Base-by-base conservation (phyloP, 2,113 vertebrate species). In the Chloropsis cyanopogon region DNA sequence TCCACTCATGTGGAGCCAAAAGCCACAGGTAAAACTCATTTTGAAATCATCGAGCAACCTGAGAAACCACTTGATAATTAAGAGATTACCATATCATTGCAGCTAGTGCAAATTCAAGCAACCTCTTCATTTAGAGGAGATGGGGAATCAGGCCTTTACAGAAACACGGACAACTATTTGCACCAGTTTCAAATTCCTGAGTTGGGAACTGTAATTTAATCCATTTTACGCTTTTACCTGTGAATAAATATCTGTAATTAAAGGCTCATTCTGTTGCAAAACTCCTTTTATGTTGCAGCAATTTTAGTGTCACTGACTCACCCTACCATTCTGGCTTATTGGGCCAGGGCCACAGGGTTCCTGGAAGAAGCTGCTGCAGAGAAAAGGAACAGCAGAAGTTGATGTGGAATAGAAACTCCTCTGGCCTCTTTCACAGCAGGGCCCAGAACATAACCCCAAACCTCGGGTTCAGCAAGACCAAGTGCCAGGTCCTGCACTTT, bases 261-360 rank as follows among this genome's bases (percentile, higher is more conserved):
- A 84, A 88, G 22, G 8, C 26, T 75, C 1, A 2, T 87, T 78
- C 26, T 50, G 46, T 46, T 73, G 81, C 60, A 66, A 70, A 86
- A 57, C 13, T 66, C 42, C 42, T 53, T 50, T 54, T 52, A 17
- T 0, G 0, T 28, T 42, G 22, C 82, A 82, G 44, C 1, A 9
- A 28, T 78, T 78, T 78, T 52, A n/a, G 71, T 39, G 49, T 61
- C 14, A 8, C 8, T 0, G 7, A 70, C 50, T 8, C 23, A 41
- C 14, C 26, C 31, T 53, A 25, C 28, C 15, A 41, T 11, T 41
- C 20, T 0, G 4, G 11, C 6, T 49, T 13, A 39, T 0, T 2
- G 18, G 39, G 19, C 53, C 5, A 2, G 37, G 2, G 3, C 33
- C 6, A 0, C 26, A 29, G 35, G 41, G 39, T 14, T 87, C 6